A percentile compares a stretch with the other conserved stretches of the same genome.
phyloP scores from a whole-genome alignment of 2,113 vertebrate genomes.

The Protomyctophum bolini region DNA sequence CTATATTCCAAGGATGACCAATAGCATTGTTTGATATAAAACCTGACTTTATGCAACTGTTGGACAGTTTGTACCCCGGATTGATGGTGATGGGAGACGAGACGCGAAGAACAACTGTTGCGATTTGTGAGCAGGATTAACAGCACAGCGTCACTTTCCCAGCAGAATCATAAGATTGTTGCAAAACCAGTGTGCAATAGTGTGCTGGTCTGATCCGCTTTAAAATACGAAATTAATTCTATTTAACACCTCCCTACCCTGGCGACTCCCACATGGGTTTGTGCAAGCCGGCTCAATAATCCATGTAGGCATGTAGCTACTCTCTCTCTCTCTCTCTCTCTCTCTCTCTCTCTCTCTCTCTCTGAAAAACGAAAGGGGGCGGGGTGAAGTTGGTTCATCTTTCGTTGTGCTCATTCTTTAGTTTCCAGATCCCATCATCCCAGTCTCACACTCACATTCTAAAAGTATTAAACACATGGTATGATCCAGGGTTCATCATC shows the following conservation, averaged over 20 bases:
- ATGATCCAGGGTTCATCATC: too few species aligned
- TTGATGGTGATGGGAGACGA: neutral
- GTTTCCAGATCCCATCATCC: too few species aligned
- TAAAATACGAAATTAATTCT: neutral
- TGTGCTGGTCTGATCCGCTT: neutral
- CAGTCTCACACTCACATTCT: too few species aligned
- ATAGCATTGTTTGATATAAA: conserved; percentile 18
- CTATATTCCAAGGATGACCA: neutral
- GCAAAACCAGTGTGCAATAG: neutral
- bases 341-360: neutral
- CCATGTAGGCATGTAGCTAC: too few species aligned
- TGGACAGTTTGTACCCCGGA: neutral
- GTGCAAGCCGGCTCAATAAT: neutral
- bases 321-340: neutral
- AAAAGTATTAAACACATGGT: too few species aligned
- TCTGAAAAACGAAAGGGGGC: neutral
- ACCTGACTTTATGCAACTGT: conserved; percentile 35
- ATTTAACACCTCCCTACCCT: conserved; percentile 17
- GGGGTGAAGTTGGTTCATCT: conserved; percentile 22
- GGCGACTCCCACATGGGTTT: neutral
- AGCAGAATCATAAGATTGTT: neutral
- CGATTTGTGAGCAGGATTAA: too few species aligned
- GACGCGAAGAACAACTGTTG: neutral
- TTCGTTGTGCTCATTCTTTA: too few species aligned
- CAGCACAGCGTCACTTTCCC: too few species aligned